Conservation (phyloP, 2,888 invertebrate species). For the Mythimna loreyi region DNA sequence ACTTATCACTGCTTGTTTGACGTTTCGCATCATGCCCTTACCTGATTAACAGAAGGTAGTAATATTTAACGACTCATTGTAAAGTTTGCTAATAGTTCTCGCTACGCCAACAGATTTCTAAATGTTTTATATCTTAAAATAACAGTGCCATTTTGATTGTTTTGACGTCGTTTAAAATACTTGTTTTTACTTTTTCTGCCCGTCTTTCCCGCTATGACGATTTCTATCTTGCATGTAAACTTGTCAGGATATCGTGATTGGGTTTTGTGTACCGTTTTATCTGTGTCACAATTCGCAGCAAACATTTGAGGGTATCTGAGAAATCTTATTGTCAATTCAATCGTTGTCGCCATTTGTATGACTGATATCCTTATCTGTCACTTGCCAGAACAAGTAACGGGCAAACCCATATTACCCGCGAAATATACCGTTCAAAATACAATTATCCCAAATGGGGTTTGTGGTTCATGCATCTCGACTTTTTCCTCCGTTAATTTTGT, state of each 20-base stretch:
- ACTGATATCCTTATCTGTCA: slow-evolving; percentile 85
- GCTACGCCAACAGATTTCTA: slow-evolving; percentile 75
- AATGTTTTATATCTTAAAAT: slow-evolving; percentile 70
- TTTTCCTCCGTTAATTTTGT: slow-evolving; percentile 17
- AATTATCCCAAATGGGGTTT: slow-evolving; percentile 83
- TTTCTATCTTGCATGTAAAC: slow-evolving; percentile 41
- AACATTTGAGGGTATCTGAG: slow-evolving; percentile 47
- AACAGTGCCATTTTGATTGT: slow-evolving; percentile 48
- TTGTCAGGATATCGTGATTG: slow-evolving; percentile 30
- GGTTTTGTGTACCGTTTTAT: slow-evolving; percentile 36
- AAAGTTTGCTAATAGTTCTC: slow-evolving; percentile 78
- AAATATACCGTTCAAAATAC: slow-evolving; percentile 84
- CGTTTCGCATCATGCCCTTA: slow-evolving; percentile 82
- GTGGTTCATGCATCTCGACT: slow-evolving; percentile 68
- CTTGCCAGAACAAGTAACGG: slow-evolving; percentile 84
- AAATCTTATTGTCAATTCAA: slow-evolving; percentile 80
- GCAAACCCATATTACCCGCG: slow-evolving; percentile 77
- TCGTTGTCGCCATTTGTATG: slow-evolving; percentile 78
- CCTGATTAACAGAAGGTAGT: slow-evolving; percentile 81
- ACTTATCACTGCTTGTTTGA: slow-evolving; percentile 70
- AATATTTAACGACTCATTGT: slow-evolving; percentile 89
- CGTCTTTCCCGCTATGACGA: slow-evolving; percentile 32
- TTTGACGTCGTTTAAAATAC: slow-evolving; percentile 41
- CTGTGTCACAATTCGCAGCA: slow-evolving; percentile 56
- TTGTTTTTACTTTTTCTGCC: slow-evolving; percentile 35